Evolutionary conservation across 2,888 invertebrate genomes (phyloP).

Genomic region (Ditula angustiorana): DNA sequence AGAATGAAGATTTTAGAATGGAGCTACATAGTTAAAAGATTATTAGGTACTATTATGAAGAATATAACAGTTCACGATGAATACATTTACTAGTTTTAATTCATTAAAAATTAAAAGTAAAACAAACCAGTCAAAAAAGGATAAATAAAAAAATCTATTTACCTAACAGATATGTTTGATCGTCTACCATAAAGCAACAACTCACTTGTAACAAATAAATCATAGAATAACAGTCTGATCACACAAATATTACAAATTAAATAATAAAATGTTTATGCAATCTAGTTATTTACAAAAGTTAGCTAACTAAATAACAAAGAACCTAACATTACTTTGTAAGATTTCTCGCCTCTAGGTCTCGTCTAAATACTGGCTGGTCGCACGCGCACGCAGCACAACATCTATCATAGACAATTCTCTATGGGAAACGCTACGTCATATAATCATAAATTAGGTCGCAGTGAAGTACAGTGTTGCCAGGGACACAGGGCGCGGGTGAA

Average conservation of each 20-base stretch:
- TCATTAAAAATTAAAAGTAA: constrained; percentile 47
- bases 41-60: constrained; percentile 52
- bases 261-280: constrained; percentile 78
- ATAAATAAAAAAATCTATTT: constrained; percentile 60
- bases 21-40: constrained; percentile 64
- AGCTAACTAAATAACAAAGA: constrained; percentile 85
- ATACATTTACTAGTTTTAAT: constrained; percentile 47
- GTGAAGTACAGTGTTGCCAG: constrained; percentile 32
- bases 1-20: constrained; percentile 59
- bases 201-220: constrained; percentile 82
- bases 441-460: constrained; percentile 57
- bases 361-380: constrained; percentile 81
- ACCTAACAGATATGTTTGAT: constrained; percentile 79
- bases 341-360: constrained; percentile 63
- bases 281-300: constrained; percentile 85
- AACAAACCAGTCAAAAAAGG: constrained; percentile 63
- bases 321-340: constrained; percentile 79
- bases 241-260: constrained; percentile 85
- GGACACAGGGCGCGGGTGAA: constrained; percentile 24
- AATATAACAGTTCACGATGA: constrained; percentile 60
- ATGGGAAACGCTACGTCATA: constrained; percentile 62
- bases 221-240: constrained; percentile 84
- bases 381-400: constrained; percentile 61
- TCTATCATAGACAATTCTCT: constrained; percentile 52
- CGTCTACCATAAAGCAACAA: constrained; percentile 80